These are phyloP conservation scores for Eupithecia subfuscata DNA, from an alignment of 2,888 invertebrate species.

Conservation along the genomic window DNA sequence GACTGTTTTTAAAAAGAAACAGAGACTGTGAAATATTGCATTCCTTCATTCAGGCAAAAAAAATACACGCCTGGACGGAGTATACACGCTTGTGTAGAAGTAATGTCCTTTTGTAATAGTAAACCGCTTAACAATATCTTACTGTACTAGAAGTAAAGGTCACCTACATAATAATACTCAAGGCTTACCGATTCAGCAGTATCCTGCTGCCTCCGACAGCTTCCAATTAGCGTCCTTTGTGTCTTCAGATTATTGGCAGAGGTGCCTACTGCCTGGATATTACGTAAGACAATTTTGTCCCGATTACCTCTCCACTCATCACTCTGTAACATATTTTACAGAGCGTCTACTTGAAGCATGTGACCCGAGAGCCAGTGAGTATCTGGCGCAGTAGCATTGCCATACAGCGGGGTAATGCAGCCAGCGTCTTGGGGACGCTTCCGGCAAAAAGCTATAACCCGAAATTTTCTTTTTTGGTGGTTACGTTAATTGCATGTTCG, in stretches of 20 bases:
- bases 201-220: slow-evolving; percentile 26
- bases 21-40: too few relatives aligned
- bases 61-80: too few relatives aligned
- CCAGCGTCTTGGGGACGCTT: too few relatives aligned
- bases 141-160: background rate
- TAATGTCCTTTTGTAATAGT: too few relatives aligned
- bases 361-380: background rate
- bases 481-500: too few relatives aligned
- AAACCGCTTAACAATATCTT: background rate
- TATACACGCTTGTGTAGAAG: too few relatives aligned
- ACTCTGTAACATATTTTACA: background rate
- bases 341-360: background rate
- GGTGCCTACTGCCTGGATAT: slow-evolving; percentile 34
- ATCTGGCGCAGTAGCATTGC: background rate
- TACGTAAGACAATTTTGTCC: background rate
- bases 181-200: slow-evolving; percentile 24
- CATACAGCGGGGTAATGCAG: background rate
- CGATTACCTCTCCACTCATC: background rate
- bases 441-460: too few relatives aligned
- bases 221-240: slow-evolving; percentile 58
- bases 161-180: background rate
- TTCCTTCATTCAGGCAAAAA: too few relatives aligned
- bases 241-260: slow-evolving; percentile 46
- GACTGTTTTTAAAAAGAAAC: too few relatives aligned
- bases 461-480: too few relatives aligned